Base-by-base conservation (phyloP, 2,797 vertebrate species). In the Mionectes olivaceus region DNA sequence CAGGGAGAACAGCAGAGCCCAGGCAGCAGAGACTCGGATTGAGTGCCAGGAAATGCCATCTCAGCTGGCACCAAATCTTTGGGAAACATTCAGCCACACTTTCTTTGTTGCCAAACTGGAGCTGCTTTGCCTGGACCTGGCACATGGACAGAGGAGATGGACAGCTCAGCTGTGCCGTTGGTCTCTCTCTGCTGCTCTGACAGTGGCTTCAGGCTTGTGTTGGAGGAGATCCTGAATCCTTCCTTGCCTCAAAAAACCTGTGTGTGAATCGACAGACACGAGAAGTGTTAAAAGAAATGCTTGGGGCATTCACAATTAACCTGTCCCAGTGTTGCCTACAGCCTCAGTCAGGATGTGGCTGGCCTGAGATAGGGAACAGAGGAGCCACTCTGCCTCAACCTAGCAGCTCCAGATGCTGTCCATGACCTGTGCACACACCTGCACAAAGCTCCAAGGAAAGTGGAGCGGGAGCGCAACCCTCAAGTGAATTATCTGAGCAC, bases 391-490 rank as follows among this genome's bases (percentile, higher is more conserved):
- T 52, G 53, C 64, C 64, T 53, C 7, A 10, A 27, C 19, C 16
- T 37, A 2, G 2, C 37, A 3, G 41, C 41, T 24, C 59, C 46
- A 16, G 28, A 3, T 5, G 25, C 44, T 46, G 53, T 28, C 55
- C 39, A 3, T 0, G 17, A 7, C 1, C 39, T 19, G 49, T 11
- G 60, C 33, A 27, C 33, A 4, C 15, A 23, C 2, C 2, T 14
- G 39, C 33, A 11, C 9, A 22, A 23, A 60, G 30, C 61, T 30
- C 28, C n/a, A 13, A 55, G 0, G 7, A 55, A 35, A 41, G 69
- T 47, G 10, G 47, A 8, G 70, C 7, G 16, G 16, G 19, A 56
- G 35, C 1, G 5, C n/a, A 19, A 22, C 19, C 44, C 21, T 11
- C 68, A 43, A 18, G 35, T 5, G 8, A 35, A 18, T 22, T 19